Evolutionary conservation across 37 sponge, comb jelly and placozoan species (phyloP), one percentile per base, ranked within the genome.

Genomic region (Cliona cf. orientalis): DNA sequence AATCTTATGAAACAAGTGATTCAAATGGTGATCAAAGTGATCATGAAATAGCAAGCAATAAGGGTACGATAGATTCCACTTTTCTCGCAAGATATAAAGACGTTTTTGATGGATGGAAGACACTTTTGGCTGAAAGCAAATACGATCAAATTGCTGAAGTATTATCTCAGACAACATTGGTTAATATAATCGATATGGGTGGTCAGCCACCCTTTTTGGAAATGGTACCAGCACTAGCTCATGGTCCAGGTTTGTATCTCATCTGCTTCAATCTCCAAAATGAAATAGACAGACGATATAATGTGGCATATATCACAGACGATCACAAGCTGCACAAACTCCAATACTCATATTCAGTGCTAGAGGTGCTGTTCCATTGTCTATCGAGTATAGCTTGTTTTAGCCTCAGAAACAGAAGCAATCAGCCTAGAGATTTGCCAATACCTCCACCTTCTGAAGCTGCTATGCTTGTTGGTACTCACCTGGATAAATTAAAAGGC

Each of bases 381-480:
- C 58, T 74, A 1, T 53, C 74, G 6, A 74, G 58, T 23, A 56
- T 74, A 33, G 33, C 58, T 19, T 56, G 58, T 43, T 74, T 43
- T 9, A 25, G 4, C 3, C 31, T 2, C 45, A n/a, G n/a, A 11
- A 49, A 19, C n/a, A n/a, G n/a, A n/a, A n/a, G n/a, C n/a, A n/a
- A n/a, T n/a, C n/a, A n/a, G n/a, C n/a, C n/a, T n/a, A n/a, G n/a
- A n/a, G n/a, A n/a, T n/a, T n/a, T n/a, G n/a, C n/a, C n/a, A n/a
- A n/a, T n/a, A n/a, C n/a, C n/a, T n/a, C n/a, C n/a, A n/a, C n/a
- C n/a, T n/a, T n/a, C n/a, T n/a, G n/a, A n/a, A n/a, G n/a, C n/a
- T n/a, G 58, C 71, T 36, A 25, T 42, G 6, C 4, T 74, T 5
- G 74, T 74, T 28, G 74, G 58, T 38, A 74, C 74, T 2, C 58